Evolutionary conservation across 2,113 vertebrate species (phyloP), one percentile per base, ranked within the genome.

Genomic region (Petroica traversi): DNA sequence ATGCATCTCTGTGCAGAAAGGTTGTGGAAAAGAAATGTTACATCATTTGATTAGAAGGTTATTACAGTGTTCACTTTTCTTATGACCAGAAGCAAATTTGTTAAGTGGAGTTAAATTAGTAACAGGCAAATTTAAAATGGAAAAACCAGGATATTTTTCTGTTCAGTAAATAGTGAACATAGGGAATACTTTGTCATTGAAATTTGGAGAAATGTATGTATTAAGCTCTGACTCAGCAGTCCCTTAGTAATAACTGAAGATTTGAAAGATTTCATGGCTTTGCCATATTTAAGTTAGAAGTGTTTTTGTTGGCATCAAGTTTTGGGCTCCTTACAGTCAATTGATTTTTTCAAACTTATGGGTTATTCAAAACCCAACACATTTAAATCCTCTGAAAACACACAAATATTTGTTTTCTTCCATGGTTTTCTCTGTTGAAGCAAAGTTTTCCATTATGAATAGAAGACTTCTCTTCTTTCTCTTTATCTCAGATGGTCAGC

Each of bases 401-500:
- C 19, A 28, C 18, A 7, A 3, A 16, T 76, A 43, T 88, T 82
- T 73, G 8, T 31, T 73, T 79, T 41, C 20, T 72, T 14, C 3
- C 19, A 0, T 46, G 11, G 13, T 55, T 89, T 90, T 77, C 54
- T 78, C 75, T 69, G 40, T 73, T 5, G 14, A 66, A 73, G 34
- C 11, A 17, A n/a, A 48, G 3, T 80, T 48, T 91, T 82, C 29
- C 34, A 19, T 73, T 73, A n/a, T 48, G 26, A 94, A 14, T 22
- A 43, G 19, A 72, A 48, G 14, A 71, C 74, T 67, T 76, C 2
- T 89, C 57, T 84, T 19, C 48, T 72, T 95, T 92, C 72, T 81
- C 41, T 91, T 97, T 81, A 67, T 96, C 94, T 55, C 97, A 99
- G 99, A 99, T 99, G 99, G 99, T 99, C 97, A 99, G 99, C 96